Conservation (phyloP, 1,140 invertebrate species). For the Parasteatoda tepidariorum region DNA sequence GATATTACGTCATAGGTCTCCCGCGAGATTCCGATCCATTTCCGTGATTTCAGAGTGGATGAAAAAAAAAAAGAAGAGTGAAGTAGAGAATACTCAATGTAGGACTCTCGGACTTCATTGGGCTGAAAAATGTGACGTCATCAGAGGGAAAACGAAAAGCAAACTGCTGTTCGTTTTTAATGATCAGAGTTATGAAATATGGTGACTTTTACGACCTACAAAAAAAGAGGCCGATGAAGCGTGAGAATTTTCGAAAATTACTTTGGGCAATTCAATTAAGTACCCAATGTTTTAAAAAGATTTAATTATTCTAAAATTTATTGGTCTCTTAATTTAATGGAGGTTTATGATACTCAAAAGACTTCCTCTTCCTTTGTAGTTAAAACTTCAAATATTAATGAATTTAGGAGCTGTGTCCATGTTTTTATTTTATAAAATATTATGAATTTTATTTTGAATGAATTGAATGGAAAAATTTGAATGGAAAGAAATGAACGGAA, state of each 20-base stretch:
- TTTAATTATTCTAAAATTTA: too few species aligned
- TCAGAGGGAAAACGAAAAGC: conserved; percentile 13
- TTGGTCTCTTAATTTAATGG: too few species aligned
- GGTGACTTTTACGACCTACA: conserved; percentile 26
- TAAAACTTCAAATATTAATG: too few species aligned
- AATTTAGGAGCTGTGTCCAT: too few species aligned
- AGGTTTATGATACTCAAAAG: too few species aligned
- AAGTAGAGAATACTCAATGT: background rate
- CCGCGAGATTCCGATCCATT: conserved; percentile 33
- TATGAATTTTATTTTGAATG: too few species aligned
- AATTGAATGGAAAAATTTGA: too few species aligned
- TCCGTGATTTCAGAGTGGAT: conserved; percentile 16
- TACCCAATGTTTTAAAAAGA: too few species aligned
- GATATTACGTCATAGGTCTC: background rate
- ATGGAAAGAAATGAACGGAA: too few species aligned
- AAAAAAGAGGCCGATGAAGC: background rate
- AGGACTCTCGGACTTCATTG: background rate
- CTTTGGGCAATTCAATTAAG: too few species aligned
- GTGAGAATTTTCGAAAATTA: background rate
- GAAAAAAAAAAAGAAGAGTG: background rate
- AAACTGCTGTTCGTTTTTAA: background rate
- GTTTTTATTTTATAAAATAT: too few species aligned
- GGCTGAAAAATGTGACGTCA: background rate
- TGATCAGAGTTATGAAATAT: conserved; percentile 16
- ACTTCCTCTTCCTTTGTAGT: too few species aligned